Evolutionary conservation across 2,113 vertebrate species (phyloP).

Genomic region (Microcebus ravelobensis): DNA sequence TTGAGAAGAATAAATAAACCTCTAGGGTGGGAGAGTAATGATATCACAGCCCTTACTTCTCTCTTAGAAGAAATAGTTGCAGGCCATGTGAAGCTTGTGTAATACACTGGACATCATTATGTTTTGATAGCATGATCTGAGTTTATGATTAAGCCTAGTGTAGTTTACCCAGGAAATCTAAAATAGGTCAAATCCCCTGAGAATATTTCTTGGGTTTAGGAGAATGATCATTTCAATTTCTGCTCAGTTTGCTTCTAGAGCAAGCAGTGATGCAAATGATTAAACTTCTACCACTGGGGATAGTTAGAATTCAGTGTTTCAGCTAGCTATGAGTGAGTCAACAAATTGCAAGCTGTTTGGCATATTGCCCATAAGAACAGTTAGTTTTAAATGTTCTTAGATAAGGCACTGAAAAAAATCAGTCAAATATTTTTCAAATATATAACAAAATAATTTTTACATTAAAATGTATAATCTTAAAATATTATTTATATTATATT

Average conservation of each 20-base stretch:
- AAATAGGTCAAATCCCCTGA: conserved; percentile 53
- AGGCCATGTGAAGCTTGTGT: not conserved
- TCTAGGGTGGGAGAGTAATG: not conserved
- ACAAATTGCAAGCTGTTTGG: conserved; percentile 55
- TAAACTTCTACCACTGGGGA: conserved; percentile 45
- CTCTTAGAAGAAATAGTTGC: not conserved
- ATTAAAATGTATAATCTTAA: not conserved
- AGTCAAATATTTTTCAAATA: conserved; percentile 12
- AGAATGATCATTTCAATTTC: conserved; percentile 70
- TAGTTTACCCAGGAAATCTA: conserved; percentile 29
- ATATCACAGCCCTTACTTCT: not conserved
- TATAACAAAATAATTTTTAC: not conserved
- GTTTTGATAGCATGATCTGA: conserved; percentile 4
- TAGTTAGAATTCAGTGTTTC: conserved; percentile 48
- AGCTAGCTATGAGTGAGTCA: conserved; percentile 51
- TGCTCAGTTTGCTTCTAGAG: conserved; percentile 70
- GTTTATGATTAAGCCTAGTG: not conserved
- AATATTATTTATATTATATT: not conserved
- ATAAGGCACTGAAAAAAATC: conserved; percentile 33
- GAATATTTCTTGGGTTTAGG: conserved; percentile 39
- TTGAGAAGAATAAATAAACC: conserved; percentile 69
- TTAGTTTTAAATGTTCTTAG: conserved; percentile 45
- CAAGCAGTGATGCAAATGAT: conserved; percentile 74
- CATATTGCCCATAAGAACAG: not conserved
- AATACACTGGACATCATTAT: not conserved